Conservation (phyloP, 2,797 vertebrate species). For the Gallirallus australis region DNA sequence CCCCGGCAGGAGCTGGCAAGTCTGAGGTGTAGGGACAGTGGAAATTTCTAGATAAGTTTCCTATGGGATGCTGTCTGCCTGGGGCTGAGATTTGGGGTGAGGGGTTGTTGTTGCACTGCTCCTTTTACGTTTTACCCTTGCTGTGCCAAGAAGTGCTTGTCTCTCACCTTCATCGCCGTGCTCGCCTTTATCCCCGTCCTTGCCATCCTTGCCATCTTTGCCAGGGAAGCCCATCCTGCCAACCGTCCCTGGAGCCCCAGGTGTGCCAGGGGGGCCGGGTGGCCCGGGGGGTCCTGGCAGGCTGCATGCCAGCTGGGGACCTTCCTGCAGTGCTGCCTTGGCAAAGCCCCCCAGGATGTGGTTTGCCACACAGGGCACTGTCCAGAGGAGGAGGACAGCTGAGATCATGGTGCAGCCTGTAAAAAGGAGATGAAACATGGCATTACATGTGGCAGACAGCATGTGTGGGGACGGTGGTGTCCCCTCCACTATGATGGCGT, state of each 20-base stretch:
- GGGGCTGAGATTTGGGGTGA: background rate
- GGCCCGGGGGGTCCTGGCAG: constrained; percentile 89
- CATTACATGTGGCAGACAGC: background rate
- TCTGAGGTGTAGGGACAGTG: background rate
- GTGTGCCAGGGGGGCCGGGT: constrained; percentile 83
- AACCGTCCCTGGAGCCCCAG: constrained; percentile 83
- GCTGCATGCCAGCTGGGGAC: constrained; percentile 90
- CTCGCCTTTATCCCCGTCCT: constrained; percentile 87
- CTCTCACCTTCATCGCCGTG: constrained; percentile 86
- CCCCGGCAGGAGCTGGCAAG: background rate
- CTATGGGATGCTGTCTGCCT: background rate
- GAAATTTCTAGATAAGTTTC: background rate
- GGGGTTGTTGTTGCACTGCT: rapidly evolving
- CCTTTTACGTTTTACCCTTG: background rate
- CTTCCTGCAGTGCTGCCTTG: constrained; percentile 77
- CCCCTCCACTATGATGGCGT: rapidly evolving
- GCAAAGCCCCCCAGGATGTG: constrained; percentile 75
- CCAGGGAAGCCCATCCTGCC: constrained; percentile 93
- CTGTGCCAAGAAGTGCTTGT: background rate
- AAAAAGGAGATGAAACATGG: background rate
- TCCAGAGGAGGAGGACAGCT: constrained; percentile 80
- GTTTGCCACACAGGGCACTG: constrained; percentile 80
- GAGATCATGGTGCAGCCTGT: constrained; percentile 84
- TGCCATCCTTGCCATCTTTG: constrained; percentile 90
- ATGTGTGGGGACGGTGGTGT: rapidly evolving